These are phyloP conservation scores for Cotesia chilonis DNA, from an alignment of 1,140 invertebrate species.

Conservation along the genomic window DNA sequence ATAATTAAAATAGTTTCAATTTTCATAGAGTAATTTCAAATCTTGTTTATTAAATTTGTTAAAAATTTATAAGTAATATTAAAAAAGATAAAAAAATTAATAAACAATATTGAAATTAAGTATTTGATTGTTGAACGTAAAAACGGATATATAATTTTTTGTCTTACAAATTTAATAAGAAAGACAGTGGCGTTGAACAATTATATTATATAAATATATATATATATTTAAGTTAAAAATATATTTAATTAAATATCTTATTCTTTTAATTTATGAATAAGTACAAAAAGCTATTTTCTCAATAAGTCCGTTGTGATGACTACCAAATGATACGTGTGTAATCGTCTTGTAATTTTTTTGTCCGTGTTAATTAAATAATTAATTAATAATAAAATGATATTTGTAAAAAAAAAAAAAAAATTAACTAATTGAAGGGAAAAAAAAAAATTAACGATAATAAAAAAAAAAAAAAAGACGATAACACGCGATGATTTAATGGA, in stretches of 20 bases:
- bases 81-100: background rate
- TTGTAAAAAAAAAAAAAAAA: slow-evolving; percentile 17
- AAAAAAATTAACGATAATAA: background rate
- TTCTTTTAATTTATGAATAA: slow-evolving; percentile 47
- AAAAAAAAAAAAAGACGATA: slow-evolving; percentile 22
- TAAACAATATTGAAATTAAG: slow-evolving; percentile 42
- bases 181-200: background rate
- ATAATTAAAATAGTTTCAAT: slow-evolving; percentile 46
- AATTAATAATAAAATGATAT: slow-evolving; percentile 24
- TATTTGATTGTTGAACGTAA: slow-evolving; percentile 47
- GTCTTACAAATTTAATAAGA: background rate
- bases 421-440: background rate
- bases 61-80: background rate
- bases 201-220: background rate
- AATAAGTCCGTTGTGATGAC: slow-evolving; percentile 53
- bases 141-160: too few species aligned
- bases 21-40: slow-evolving; percentile 32
- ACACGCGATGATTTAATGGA: slow-evolving; percentile 31
- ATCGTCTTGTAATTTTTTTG: slow-evolving; percentile 40
- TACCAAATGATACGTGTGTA: slow-evolving; percentile 54
- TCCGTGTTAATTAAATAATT: too few species aligned
- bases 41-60: background rate
- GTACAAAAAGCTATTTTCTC: slow-evolving; percentile 56
- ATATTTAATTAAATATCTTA: slow-evolving; percentile 31
- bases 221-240: slow-evolving; percentile 1